phyloP scores from a whole-genome alignment of 2,113 vertebrate species.

The Pagrus major region DNA sequence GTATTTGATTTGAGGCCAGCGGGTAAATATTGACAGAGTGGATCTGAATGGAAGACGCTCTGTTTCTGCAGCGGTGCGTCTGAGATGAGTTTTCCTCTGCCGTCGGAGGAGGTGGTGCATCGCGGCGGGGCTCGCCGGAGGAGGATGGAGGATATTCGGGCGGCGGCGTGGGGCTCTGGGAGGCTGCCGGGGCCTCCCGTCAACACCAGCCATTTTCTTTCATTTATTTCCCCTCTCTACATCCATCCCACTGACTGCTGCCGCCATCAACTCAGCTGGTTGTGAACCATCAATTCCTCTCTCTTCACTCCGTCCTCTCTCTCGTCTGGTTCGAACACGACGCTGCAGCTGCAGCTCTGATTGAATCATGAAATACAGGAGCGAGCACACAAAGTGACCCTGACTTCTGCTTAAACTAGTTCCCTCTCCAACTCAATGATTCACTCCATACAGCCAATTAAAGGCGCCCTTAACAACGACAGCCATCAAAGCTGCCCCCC shows the following conservation, averaged over 20 bases:
- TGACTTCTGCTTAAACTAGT: neutral
- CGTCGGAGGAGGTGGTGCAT: neutral
- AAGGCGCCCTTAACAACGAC: conserved; percentile 69
- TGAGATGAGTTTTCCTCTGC: conserved; percentile 24
- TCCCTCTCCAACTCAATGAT: conserved; percentile 34
- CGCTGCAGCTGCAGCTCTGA: neutral
- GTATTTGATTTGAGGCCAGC: conserved; percentile 58
- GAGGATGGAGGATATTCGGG: conserved; percentile 33
- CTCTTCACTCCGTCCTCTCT: neutral
- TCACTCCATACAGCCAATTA: conserved; percentile 67
- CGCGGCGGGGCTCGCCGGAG: neutral
- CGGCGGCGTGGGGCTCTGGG: neutral
- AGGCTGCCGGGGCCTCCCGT: conserved; percentile 5
- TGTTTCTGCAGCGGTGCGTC: conserved; percentile 40
- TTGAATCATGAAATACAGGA: neutral
- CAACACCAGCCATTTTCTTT: conserved; percentile 1
- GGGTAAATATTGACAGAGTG: conserved; percentile 75
- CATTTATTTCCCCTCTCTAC: conserved; percentile 28
- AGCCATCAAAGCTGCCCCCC: conserved; percentile 68
- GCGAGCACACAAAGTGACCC: neutral
- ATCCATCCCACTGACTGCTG: conserved; percentile 10
- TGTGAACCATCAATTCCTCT: conserved; percentile 1
- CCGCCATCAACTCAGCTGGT: conserved; percentile 46
- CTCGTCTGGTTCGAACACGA: neutral
- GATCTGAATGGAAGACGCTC: conserved; percentile 59